Percentiles rank a stretch among this genome's conserved stretches.
Conservation (phyloP, 2,113 vertebrate species). For the Megaceryle maxima region DNA sequence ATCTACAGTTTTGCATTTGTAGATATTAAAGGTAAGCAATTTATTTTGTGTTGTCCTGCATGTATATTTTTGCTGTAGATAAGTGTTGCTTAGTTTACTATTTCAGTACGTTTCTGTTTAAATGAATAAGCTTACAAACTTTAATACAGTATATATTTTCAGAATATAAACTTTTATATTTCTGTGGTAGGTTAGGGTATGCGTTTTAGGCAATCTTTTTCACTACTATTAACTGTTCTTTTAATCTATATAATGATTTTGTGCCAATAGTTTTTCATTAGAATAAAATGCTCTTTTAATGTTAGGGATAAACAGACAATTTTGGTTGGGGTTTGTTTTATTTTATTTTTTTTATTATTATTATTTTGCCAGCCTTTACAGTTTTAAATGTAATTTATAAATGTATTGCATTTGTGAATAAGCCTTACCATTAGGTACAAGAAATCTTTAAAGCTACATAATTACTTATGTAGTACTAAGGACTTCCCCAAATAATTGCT, state of each 20-base stretch:
- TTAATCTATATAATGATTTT: constrained; percentile 81
- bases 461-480: constrained; percentile 58
- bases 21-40: constrained; percentile 80
- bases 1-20: constrained; percentile 82
- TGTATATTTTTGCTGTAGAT: constrained; percentile 90
- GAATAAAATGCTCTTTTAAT: constrained; percentile 60
- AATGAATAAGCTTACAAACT: constrained; percentile 80
- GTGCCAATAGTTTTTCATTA: constrained; percentile 81
- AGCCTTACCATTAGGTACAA: constrained; percentile 82
- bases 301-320: constrained; percentile 49
- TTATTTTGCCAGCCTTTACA: constrained; percentile 66
- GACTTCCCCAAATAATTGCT: constrained; percentile 71
- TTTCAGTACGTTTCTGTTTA: constrained; percentile 79
- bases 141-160: constrained; percentile 88
- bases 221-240: constrained; percentile 82
- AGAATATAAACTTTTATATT: constrained; percentile 90
- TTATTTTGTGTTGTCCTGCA: constrained; percentile 83
- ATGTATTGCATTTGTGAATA: constrained; percentile 79
- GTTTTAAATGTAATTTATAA: constrained; percentile 76
- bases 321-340: constrained; percentile 54
- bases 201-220: constrained; percentile 85
- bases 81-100: constrained; percentile 81
- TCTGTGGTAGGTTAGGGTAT: constrained; percentile 86
- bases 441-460: constrained; percentile 70
- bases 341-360: neutral